Percentiles rank a stretch among this genome's conserved stretches.
phyloP scores from a whole-genome alignment of 1,140 invertebrate genomes.

The Drosophila elegans region DNA sequence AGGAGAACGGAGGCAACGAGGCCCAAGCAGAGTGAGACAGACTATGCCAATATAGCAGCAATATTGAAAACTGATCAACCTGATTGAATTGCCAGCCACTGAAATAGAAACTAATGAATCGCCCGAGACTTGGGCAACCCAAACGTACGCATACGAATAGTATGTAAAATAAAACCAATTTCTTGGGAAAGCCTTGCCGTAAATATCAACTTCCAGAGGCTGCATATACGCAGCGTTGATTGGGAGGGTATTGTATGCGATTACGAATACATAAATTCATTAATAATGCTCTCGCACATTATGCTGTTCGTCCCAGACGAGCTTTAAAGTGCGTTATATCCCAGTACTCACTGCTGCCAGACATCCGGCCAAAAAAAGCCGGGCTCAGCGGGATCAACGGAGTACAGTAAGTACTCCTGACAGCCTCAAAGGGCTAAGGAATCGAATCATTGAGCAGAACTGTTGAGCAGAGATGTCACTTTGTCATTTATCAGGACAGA shows the following conservation, averaged over 20 bases:
- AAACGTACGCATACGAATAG: neutral
- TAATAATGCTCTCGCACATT: slow-evolving; percentile 70
- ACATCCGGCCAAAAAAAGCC: slow-evolving; percentile 1
- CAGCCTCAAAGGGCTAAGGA: neutral
- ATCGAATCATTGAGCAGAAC: neutral
- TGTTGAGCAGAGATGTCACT: slow-evolving; percentile 1
- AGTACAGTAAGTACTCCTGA: slow-evolving; percentile 10
- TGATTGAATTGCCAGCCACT: slow-evolving; percentile 58
- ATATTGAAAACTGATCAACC: slow-evolving; percentile 53
- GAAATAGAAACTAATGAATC: slow-evolving; percentile 60
- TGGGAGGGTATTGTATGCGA: slow-evolving; percentile 31
- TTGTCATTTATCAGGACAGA: neutral
- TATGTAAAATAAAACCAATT: slow-evolving; percentile 25
- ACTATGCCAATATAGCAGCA: slow-evolving; percentile 28
- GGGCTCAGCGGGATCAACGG: slow-evolving; percentile 12
- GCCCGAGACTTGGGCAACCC: slow-evolving; percentile 16
- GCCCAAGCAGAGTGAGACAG: neutral
- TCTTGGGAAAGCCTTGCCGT: slow-evolving; percentile 31
- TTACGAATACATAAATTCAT: slow-evolving; percentile 72
- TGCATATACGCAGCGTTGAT: slow-evolving; percentile 15
- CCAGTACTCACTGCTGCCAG: slow-evolving; percentile 16
- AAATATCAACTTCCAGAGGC: slow-evolving; percentile 13
- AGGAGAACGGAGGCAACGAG: neutral
- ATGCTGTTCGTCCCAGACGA: slow-evolving; percentile 43
- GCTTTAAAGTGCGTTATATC: slow-evolving; percentile 53